Evolutionary conservation across 1,140 invertebrate genomes (phyloP).

Genomic region (Orius laevigatus): DNA sequence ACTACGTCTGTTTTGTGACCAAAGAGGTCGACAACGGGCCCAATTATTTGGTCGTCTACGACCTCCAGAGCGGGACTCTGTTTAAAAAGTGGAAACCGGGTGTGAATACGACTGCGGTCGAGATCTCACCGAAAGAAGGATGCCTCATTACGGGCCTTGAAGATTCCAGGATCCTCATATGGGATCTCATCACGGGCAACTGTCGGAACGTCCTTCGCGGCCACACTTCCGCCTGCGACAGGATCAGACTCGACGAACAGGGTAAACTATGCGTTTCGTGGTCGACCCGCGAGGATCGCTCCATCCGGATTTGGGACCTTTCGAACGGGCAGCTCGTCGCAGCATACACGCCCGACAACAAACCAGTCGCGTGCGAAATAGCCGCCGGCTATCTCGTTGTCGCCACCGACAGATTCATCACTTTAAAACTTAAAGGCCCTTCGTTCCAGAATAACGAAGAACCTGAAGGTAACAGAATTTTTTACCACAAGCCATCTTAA

Average conservation of each 20-base stretch:
- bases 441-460: too few species aligned
- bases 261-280: constrained; percentile 52
- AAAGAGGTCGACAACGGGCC: constrained; percentile 59
- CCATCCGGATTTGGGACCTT: constrained; percentile 62
- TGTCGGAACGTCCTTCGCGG: constrained; percentile 53
- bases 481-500: too few species aligned
- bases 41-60: constrained; percentile 81
- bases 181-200: constrained; percentile 71
- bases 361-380: constrained; percentile 59
- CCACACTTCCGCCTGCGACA: constrained; percentile 55
- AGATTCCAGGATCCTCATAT: constrained; percentile 64
- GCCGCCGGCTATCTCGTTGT: constrained; percentile 48
- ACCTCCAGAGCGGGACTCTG: constrained; percentile 76
- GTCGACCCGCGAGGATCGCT: constrained; percentile 51
- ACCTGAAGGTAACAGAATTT: too few species aligned
- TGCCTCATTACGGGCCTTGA: constrained; percentile 70
- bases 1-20: constrained; percentile 41
- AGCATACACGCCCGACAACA: constrained; percentile 55
- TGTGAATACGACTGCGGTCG: constrained; percentile 58
- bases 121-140: constrained; percentile 59
- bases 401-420: constrained; percentile 5
- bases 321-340: constrained; percentile 43
- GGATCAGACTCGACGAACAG: constrained; percentile 48
- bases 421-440: too few species aligned
- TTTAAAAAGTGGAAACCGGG: constrained; percentile 82